Conservation (phyloP, 2,888 invertebrate genomes). For the Hemaris fuciformis region DNA sequence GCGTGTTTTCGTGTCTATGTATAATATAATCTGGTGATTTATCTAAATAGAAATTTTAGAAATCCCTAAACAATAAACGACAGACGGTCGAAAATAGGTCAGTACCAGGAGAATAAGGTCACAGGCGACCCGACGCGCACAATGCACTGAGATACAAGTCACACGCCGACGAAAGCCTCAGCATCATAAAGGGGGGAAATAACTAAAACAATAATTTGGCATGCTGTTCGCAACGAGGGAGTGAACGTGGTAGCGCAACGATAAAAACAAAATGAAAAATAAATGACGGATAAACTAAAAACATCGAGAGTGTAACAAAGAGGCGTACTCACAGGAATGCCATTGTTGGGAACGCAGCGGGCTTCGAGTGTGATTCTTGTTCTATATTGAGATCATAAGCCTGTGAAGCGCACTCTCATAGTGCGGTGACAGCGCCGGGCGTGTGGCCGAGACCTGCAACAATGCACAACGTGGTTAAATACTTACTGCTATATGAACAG, state of each 20-base stretch:
- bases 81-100: conserved; percentile 65
- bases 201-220: conserved; percentile 78
- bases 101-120: conserved; percentile 72
- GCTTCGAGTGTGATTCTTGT: conserved; percentile 52
- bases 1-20: not conserved
- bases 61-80: not conserved
- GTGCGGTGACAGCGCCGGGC: conserved; percentile 59
- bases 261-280: conserved; percentile 63
- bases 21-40: not conserved
- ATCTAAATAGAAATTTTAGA: not conserved
- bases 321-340: conserved; percentile 72
- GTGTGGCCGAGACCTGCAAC: conserved; percentile 67
- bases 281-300: conserved; percentile 64
- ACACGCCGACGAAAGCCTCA: conserved; percentile 82
- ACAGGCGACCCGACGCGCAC: conserved; percentile 75
- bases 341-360: conserved; percentile 60
- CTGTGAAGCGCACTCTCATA: conserved; percentile 72
- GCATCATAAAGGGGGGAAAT: conserved; percentile 71
- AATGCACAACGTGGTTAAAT: conserved; percentile 33
- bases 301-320: conserved; percentile 66
- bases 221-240: conserved; percentile 81
- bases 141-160: conserved; percentile 71
- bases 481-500: not conserved
- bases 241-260: conserved; percentile 79
- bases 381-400: conserved; percentile 69